phyloP scores from a whole-genome alignment of 2,888 invertebrate genomes.

The Morpho helenor region DNA sequence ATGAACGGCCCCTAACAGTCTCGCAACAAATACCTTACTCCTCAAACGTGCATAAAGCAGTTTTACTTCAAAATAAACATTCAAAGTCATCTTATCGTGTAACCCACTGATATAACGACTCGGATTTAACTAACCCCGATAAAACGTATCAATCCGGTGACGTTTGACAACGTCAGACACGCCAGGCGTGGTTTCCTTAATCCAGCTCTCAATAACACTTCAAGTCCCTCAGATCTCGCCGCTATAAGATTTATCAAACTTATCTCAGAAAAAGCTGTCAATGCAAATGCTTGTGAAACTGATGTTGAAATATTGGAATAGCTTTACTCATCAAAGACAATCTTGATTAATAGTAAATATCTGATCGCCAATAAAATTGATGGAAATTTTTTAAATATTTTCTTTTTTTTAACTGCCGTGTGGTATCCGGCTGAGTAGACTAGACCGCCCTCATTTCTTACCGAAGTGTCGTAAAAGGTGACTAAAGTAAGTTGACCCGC shows the following conservation, averaged over 20 bases:
- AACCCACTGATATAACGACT: slow-evolving; percentile 6
- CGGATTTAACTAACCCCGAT: slow-evolving; percentile 14
- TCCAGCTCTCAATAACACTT: slow-evolving; percentile 27
- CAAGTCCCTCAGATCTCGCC: slow-evolving; percentile 24
- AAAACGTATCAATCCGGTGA: slow-evolving; percentile 13
- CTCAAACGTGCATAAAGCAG: too few relatives aligned
- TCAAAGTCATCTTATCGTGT: neutral
- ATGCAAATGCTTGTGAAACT: slow-evolving; percentile 19
- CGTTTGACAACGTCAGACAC: slow-evolving; percentile 19
- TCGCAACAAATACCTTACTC: too few relatives aligned
- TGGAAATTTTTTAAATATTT: too few relatives aligned
- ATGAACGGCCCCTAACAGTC: too few relatives aligned
- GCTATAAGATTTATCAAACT: slow-evolving; percentile 28
- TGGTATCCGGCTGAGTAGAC: too few relatives aligned
- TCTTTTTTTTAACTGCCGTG: too few relatives aligned
- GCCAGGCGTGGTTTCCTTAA: slow-evolving; percentile 29
- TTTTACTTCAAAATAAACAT: too few relatives aligned
- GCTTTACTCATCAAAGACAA: neutral
- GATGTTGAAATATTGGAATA: slow-evolving; percentile 14
- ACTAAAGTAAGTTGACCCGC: too few relatives aligned
- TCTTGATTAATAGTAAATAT: too few relatives aligned
- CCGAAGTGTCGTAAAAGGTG: too few relatives aligned
- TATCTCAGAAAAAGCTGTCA: slow-evolving; percentile 19
- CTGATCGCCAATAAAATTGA: too few relatives aligned
- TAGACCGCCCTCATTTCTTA: too few relatives aligned